A percentile compares a stretch with the other conserved stretches of the same genome.
Conservation (phyloP, 2,113 vertebrate genomes). For the Austrofundulus limnaeus region DNA sequence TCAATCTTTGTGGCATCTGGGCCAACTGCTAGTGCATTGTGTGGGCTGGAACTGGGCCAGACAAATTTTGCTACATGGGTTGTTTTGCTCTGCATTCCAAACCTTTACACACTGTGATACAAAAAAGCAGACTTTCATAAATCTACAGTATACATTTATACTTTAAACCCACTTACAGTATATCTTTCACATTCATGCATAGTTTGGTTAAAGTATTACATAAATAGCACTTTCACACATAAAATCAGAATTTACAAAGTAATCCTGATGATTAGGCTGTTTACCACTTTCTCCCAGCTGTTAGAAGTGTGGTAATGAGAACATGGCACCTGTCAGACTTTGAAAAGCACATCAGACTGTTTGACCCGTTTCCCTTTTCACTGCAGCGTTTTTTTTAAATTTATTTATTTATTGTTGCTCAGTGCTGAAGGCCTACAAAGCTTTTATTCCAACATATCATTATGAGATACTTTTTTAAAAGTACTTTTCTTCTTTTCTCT, state of each 20-base stretch:
- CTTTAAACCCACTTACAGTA: too few species aligned
- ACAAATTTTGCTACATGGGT: too few species aligned
- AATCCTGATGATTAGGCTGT: slow-evolving; percentile 54
- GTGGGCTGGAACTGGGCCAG: too few species aligned
- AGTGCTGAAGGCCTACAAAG: slow-evolving; percentile 29
- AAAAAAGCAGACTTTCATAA: too few species aligned
- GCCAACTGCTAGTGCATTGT: too few species aligned
- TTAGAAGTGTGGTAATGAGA: slow-evolving; percentile 57
- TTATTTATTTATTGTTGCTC: too few species aligned
- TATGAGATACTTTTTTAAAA: too few species aligned
- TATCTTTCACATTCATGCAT: not conserved
- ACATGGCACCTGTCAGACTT: slow-evolving; percentile 67
- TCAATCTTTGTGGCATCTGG: too few species aligned
- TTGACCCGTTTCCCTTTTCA: slow-evolving; percentile 44
- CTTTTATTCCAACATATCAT: not conserved
- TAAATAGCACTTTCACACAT: not conserved
- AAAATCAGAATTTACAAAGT: slow-evolving; percentile 21
- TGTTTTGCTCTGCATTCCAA: too few species aligned
- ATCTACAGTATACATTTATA: too few species aligned
- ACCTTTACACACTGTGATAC: too few species aligned
- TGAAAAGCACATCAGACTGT: slow-evolving; percentile 61
- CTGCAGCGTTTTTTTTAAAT: slow-evolving; percentile 33
- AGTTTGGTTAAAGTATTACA: not conserved
- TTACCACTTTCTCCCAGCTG: slow-evolving; percentile 64
- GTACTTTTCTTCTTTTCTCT: too few species aligned